These are phyloP conservation scores for Frankliniella intonsa DNA, from an alignment of 2,888 invertebrate genomes.

Conservation along the genomic window DNA sequence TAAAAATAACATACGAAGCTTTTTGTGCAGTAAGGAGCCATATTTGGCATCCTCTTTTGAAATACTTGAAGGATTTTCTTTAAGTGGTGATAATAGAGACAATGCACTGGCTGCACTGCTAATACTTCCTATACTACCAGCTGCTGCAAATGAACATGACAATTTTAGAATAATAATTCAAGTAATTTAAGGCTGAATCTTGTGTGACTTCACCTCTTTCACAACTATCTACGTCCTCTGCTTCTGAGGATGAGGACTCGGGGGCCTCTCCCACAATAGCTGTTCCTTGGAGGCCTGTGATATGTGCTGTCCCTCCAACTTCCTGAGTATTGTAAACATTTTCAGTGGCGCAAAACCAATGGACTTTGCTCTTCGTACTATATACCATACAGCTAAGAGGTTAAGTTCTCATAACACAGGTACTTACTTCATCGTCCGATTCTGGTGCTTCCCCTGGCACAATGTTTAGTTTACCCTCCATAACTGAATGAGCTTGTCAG, in stretches of 20 bases:
- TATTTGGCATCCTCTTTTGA: not conserved
- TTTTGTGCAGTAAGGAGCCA: not conserved
- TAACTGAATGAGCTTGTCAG: not conserved
- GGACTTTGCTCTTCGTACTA: no score
- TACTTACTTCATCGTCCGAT: not conserved
- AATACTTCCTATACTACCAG: not conserved
- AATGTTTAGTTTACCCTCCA: not conserved
- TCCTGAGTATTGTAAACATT: no score
- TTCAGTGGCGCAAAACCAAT: no score
- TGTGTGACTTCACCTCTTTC: not conserved
- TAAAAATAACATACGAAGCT: not conserved
- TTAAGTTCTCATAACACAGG: not conserved
- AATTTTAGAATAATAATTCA: not conserved
- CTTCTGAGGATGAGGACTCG: not conserved
- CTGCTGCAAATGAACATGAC: not conserved
- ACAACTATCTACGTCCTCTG: not conserved
- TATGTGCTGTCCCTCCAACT: no score
- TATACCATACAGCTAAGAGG: not conserved
- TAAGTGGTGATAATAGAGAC: not conserved
- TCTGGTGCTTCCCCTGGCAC: constrained; percentile 3
- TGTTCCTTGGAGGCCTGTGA: not conserved
- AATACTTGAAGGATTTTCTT: not conserved
- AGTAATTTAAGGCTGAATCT: not conserved
- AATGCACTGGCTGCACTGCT: constrained; percentile 1
- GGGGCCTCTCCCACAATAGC: not conserved